Conservation (phyloP, 2,113 vertebrate genomes). For the Plestiodon gilberti region DNA sequence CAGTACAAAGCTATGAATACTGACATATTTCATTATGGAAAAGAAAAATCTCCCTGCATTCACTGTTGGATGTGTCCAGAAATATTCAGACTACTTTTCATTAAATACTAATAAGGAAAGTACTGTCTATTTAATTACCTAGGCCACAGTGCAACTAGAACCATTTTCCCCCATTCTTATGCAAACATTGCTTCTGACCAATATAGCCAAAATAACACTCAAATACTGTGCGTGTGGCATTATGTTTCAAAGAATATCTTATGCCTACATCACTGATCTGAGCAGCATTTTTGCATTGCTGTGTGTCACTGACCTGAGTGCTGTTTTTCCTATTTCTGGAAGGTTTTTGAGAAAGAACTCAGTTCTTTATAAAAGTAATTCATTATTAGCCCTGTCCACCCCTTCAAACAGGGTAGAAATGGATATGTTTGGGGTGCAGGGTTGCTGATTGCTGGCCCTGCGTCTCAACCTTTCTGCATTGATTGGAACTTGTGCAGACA, state of each 20-base stretch:
- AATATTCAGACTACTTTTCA: not conserved
- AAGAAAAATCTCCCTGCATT: not conserved
- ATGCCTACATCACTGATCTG: not conserved
- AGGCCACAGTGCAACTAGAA: not conserved
- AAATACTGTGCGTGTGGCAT: not conserved
- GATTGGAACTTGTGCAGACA: not conserved
- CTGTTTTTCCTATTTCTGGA: constrained; percentile 49
- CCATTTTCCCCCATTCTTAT: not conserved
- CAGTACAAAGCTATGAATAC: not conserved
- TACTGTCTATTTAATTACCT: not conserved
- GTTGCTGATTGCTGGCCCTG: not conserved
- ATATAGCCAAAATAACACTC: not conserved
- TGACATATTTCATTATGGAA: constrained; percentile 31
- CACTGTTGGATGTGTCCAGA: not conserved
- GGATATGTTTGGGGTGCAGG: not conserved
- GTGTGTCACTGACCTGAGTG: not conserved
- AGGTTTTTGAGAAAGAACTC: constrained; percentile 36
- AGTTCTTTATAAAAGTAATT: constrained; percentile 40
- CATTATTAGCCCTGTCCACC: not conserved
- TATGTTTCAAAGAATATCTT: constrained; percentile 27
- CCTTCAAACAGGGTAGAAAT: not conserved
- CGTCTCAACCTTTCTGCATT: not conserved
- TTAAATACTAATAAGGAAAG: not conserved
- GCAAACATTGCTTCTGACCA: not conserved
- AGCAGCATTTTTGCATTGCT: constrained; percentile 38